These are phyloP conservation scores for Platycnemis pennipes DNA, from an alignment of 2,888 invertebrate genomes.

Conservation along the genomic window DNA sequence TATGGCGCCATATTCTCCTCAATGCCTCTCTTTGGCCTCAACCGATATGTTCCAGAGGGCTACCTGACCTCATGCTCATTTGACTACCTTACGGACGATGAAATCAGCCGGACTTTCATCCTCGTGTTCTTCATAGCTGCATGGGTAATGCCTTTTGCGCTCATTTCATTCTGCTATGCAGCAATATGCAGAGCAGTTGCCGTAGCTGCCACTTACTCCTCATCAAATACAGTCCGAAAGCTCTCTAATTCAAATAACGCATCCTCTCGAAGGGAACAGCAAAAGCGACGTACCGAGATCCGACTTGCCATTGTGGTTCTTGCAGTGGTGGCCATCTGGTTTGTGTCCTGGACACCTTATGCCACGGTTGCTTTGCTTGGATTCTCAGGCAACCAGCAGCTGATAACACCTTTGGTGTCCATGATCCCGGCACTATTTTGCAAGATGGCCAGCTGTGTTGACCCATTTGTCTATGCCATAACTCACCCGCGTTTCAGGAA, in stretches of 20 bases:
- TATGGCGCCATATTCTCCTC: slow-evolving; percentile 87
- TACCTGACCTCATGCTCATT: slow-evolving; percentile 92
- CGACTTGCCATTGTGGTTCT: slow-evolving; percentile 86
- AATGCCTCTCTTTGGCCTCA: slow-evolving; percentile 88
- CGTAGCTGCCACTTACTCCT: slow-evolving; percentile 81
- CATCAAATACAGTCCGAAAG: slow-evolving; percentile 81
- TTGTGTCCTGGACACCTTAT: slow-evolving; percentile 91
- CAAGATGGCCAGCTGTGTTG: slow-evolving; percentile 90
- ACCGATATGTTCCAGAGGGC: slow-evolving; percentile 91
- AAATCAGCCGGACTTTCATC: slow-evolving; percentile 85
- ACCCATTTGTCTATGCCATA: slow-evolving; percentile 90
- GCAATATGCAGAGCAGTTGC: slow-evolving; percentile 86
- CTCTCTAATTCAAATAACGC: slow-evolving; percentile 82
- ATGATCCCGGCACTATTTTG: slow-evolving; percentile 91
- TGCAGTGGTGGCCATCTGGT: slow-evolving; percentile 87
- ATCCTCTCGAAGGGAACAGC: slow-evolving; percentile 73
- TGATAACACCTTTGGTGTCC: slow-evolving; percentile 86
- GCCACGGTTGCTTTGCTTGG: slow-evolving; percentile 88
- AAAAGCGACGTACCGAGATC: slow-evolving; percentile 72
- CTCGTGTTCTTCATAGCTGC: slow-evolving; percentile 88
- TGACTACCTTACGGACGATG: slow-evolving; percentile 84
- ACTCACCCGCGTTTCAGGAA: slow-evolving; percentile 89
- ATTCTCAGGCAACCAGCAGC: slow-evolving; percentile 83
- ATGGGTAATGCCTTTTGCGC: slow-evolving; percentile 86
- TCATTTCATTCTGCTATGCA: slow-evolving; percentile 88